A percentile compares a stretch with the other conserved stretches of the same genome.
These are phyloP conservation scores for Aphaenogaster floridana DNA, from an alignment of 1,140 invertebrate genomes.

Conservation along the genomic window DNA sequence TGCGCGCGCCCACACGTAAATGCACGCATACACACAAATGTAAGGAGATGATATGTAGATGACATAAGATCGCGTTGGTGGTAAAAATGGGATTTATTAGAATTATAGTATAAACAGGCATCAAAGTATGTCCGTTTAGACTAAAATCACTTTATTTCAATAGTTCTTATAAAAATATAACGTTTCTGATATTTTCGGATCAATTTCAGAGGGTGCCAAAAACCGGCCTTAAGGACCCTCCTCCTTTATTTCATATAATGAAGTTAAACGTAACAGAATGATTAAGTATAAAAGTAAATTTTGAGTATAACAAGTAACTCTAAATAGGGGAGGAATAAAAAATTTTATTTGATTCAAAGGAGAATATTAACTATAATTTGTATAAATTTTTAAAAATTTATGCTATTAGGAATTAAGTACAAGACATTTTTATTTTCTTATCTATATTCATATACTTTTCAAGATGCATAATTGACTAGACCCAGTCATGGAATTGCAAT, in stretches of 20 bases:
- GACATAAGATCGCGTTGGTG: no score
- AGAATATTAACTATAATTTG: background rate
- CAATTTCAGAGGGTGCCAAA: no score
- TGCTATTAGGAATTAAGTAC: background rate
- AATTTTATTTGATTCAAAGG: background rate
- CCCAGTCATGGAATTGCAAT: conserved; percentile 60
- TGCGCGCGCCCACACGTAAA: no score
- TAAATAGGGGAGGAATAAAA: background rate
- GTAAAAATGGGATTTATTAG: no score
- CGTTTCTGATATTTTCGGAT: no score
- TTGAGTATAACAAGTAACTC: background rate
- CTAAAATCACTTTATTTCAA: no score
- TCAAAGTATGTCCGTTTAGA: no score
- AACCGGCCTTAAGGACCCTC: no score
- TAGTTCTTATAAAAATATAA: no score
- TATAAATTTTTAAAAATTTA: background rate
- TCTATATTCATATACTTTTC: background rate
- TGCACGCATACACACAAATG: no score
- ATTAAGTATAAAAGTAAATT: background rate
- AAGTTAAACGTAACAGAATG: background rate
- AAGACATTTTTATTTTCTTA: background rate
- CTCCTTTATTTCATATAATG: background rate
- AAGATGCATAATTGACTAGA: conserved; percentile 77
- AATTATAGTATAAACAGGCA: no score
- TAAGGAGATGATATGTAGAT: no score